Evolutionary conservation across 2,888 invertebrate species (phyloP), one percentile per base, ranked within the genome.

Genomic region (Mylabris sibirica): DNA sequence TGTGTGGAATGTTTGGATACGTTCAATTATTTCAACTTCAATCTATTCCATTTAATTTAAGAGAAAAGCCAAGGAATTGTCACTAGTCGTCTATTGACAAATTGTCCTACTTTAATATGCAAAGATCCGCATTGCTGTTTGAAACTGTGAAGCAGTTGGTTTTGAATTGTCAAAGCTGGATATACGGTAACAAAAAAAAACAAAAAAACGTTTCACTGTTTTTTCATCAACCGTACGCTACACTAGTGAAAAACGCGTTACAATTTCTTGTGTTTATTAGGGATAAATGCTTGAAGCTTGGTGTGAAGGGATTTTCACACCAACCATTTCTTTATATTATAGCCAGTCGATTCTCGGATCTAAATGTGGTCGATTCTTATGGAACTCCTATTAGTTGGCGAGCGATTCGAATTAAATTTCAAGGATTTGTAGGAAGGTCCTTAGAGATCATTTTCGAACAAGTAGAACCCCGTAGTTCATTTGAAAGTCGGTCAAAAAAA

Each of bases 11-110:
- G n/a, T 17, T n/a, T 6, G 44, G 3, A 38, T 38, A 3, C 35
- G 14, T 44, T 44, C 44, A 17, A 44, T 44, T 44, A 44, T 49
- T 49, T 20, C 2, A 49, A 49, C 49, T 49, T 22, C 20, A 49
- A 49, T 20, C 49, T 20, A 11, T 49, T 49, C 49, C 20, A 20
- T 20, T 49, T 22, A 49, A 49, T 49, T 49, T 49, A 49, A 8
- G 49, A 20, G 20, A 2, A 20, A 22, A 49, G 20, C 20, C 11
- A 49, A 20, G 11, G 20, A 49, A 49, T 49, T 49, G 49, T 49
- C 49, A 49, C 20, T 20, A 49, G 49, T 49, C 20, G 49, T 49
- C 20, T 49, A 49, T 49, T 49, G 49, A 49, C 49, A 49, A 49
- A 49, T 49, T 44, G 44, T n/a, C 44, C 17, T 17, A 44, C 17